phyloP scores from a whole-genome alignment of 2,113 vertebrate species.

The Eretmochelys imbricata region DNA sequence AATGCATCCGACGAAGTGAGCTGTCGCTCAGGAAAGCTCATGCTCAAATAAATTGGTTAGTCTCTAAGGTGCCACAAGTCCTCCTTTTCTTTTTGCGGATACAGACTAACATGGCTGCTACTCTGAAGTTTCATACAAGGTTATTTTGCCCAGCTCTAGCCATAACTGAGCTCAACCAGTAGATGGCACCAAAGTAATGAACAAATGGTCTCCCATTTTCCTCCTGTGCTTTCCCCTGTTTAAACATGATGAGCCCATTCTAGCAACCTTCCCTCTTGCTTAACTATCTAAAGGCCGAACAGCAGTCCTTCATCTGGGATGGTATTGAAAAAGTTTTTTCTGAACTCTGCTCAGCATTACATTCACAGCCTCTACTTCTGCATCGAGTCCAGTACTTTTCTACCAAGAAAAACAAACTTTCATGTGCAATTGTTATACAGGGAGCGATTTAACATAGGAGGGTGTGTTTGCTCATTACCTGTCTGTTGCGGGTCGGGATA shows the following conservation, averaged over 20 bases:
- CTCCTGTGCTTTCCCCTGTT: neutral
- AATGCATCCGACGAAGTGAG: no score
- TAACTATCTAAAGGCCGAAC: neutral
- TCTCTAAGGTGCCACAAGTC: no score
- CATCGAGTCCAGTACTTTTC: neutral
- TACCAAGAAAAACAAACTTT: neutral
- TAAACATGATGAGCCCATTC: neutral
- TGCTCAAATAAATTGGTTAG: no score
- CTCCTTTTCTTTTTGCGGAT: no score
- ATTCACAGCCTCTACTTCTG: no score
- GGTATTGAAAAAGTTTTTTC: neutral
- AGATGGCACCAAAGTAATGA: constrained; percentile 69
- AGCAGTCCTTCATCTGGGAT: neutral
- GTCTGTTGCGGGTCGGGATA: rapidly evolving
- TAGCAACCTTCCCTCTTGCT: neutral
- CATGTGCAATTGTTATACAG: neutral
- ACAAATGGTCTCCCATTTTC: neutral
- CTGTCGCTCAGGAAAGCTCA: no score
- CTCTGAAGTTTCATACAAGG: neutral
- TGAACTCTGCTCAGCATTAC: neutral
- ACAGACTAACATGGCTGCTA: no score
- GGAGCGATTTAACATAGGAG: neutral
- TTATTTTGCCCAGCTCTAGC: neutral
- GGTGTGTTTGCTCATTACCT: neutral
- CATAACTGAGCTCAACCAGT: constrained; percentile 23